Evolutionary conservation across 2,113 vertebrate species (phyloP).

Genomic region (Nyctereutes procyonoides): DNA sequence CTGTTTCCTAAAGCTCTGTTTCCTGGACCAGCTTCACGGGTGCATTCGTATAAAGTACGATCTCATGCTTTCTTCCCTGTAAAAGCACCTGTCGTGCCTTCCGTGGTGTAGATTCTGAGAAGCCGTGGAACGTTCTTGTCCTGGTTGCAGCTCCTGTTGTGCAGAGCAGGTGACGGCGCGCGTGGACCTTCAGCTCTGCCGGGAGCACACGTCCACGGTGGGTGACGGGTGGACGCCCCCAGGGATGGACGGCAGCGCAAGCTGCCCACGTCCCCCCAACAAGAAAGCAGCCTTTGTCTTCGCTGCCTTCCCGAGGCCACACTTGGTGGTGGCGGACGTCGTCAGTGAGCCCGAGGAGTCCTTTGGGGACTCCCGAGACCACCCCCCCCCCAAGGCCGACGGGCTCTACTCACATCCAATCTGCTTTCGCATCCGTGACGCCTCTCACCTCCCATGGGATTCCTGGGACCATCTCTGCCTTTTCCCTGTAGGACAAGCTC

Average conservation of each 20-base stretch:
- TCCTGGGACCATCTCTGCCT: not conserved
- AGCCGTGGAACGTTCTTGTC: not conserved
- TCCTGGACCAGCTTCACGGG: not conserved
- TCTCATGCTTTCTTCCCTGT: not conserved
- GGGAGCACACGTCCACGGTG: not conserved
- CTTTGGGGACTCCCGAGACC: too few relatives aligned
- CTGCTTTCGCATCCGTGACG: not conserved
- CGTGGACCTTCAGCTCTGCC: not conserved
- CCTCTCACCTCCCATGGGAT: not conserved
- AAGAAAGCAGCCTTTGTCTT: not conserved
- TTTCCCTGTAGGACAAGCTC: not conserved
- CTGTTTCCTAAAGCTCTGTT: not conserved
- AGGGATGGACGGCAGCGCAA: not conserved
- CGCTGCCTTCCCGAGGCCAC: too few relatives aligned
- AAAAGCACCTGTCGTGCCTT: not conserved
- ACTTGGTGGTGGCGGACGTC: not conserved
- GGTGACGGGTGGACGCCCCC: too few relatives aligned
- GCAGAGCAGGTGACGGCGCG: too few relatives aligned
- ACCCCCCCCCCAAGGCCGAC: too few relatives aligned
- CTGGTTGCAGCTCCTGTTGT: accelerated
- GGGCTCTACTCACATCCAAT: not conserved
- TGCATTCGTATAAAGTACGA: not conserved
- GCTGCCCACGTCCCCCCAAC: not conserved
- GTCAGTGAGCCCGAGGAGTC: not conserved
- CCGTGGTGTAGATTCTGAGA: not conserved